Evolutionary conservation across 1,140 invertebrate species (phyloP).

Genomic region (Drosophila yakuba): DNA sequence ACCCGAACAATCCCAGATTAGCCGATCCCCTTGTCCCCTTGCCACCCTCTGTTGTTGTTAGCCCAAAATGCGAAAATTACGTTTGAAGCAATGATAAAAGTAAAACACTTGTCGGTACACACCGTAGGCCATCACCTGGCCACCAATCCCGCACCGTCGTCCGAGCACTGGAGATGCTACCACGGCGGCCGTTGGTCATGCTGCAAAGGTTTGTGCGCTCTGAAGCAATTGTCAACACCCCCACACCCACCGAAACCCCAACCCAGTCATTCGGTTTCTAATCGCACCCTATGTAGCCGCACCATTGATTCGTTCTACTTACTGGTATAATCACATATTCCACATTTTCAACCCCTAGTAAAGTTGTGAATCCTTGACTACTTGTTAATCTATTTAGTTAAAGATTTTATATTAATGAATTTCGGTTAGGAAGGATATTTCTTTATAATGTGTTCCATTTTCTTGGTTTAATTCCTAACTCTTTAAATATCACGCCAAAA

Average conservation of each 20-base stretch:
- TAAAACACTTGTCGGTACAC: conserved; percentile 56
- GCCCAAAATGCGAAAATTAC: conserved; percentile 49
- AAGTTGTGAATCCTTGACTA: background rate
- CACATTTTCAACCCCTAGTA: conserved; percentile 6
- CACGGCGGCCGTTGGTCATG: conserved; percentile 57
- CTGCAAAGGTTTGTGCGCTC: conserved; percentile 76
- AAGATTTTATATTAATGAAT: background rate
- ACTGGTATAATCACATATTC: conserved; percentile 28
- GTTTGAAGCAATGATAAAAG: conserved; percentile 37
- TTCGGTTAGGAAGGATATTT: too few relatives aligned
- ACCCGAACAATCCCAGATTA: background rate
- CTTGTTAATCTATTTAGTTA: background rate
- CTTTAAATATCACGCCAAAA: background rate
- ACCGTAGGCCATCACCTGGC: conserved; percentile 58
- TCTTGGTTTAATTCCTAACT: background rate
- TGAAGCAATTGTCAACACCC: conserved; percentile 34
- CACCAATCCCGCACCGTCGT: conserved; percentile 37
- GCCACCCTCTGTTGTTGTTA: conserved; percentile 28
- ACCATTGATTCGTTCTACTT: conserved; percentile 15
- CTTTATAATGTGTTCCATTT: background rate
- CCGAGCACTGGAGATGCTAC: conserved; percentile 65
- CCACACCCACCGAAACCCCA: conserved; percentile 17
- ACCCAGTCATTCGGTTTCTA: conserved; percentile 42
- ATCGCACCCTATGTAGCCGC: conserved; percentile 50
- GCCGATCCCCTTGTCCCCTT: conserved; percentile 2